Conservation (phyloP, 2,888 invertebrate species). For the Drosophila bunnanda region DNA sequence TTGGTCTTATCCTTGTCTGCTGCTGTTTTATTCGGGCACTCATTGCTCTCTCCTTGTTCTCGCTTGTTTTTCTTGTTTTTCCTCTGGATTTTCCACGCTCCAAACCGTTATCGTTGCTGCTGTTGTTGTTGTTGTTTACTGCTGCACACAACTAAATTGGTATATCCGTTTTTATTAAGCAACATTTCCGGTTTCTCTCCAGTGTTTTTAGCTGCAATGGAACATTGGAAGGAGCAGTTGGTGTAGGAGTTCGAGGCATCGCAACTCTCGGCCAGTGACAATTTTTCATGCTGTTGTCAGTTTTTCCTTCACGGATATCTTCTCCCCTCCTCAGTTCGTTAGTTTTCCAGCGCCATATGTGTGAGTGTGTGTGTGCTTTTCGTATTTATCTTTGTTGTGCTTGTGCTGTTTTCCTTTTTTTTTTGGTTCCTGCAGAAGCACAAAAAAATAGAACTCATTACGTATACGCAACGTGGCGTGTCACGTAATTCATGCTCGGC, state of each 20-base stretch:
- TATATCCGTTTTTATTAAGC: conserved; percentile 81
- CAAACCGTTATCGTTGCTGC: conserved; percentile 17
- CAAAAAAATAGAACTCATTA: conserved; percentile 64
- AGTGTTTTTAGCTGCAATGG: conserved; percentile 68
- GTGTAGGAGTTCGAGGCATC: background rate
- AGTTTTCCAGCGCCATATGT: conserved; percentile 56
- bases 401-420: conserved; percentile 17
- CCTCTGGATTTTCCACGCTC: conserved; percentile 19
- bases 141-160: conserved; percentile 78
- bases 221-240: conserved; percentile 19
- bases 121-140: conserved; percentile 49
- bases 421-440: conserved; percentile 35
- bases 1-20: conserved; percentile 47
- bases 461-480: conserved; percentile 71
- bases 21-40: conserved; percentile 68
- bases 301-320: conserved; percentile 55
- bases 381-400: conserved; percentile 53
- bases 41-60: conserved; percentile 56
- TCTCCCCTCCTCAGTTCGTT: conserved; percentile 64
- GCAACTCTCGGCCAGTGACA: conserved; percentile 73
- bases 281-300: conserved; percentile 80
- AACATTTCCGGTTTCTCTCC: conserved; percentile 77
- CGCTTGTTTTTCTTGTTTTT: conserved; percentile 27
- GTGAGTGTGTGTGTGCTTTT: conserved; percentile 47
- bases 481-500: conserved; percentile 67